Conservation (phyloP, 2,888 invertebrate species). For the Automeris io region DNA sequence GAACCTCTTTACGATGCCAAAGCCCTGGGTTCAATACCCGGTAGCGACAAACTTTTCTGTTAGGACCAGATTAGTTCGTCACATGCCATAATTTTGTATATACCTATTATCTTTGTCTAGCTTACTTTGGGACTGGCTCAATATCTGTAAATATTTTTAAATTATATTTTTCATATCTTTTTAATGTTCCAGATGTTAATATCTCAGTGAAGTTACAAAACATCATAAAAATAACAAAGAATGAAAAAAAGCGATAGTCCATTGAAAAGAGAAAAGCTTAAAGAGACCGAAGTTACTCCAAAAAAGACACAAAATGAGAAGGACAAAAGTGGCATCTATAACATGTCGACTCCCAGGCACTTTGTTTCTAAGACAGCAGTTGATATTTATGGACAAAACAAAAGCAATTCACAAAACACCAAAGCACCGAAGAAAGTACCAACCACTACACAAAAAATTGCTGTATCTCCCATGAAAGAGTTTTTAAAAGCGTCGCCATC, state of each 20-base stretch:
- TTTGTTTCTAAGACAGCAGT: slow-evolving; percentile 44
- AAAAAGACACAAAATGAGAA: slow-evolving; percentile 40
- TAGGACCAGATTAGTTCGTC: too few species aligned
- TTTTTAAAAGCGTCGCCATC: slow-evolving; percentile 49
- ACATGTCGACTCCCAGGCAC: slow-evolving; percentile 42
- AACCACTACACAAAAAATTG: slow-evolving; percentile 20
- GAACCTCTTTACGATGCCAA: too few species aligned
- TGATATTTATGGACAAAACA: slow-evolving; percentile 54
- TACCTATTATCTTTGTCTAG: too few species aligned
- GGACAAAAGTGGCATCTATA: slow-evolving; percentile 32
- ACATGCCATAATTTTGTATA: too few species aligned
- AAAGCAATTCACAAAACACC: slow-evolving; percentile 15
- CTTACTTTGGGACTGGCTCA: too few species aligned
- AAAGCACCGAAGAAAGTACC: slow-evolving; percentile 43
- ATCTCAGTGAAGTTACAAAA: neutral
- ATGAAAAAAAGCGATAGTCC: slow-evolving; percentile 26
- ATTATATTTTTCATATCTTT: neutral
- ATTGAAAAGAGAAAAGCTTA: slow-evolving; percentile 27
- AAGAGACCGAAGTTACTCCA: slow-evolving; percentile 28
- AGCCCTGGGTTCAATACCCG: too few species aligned
- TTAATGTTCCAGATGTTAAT: neutral
- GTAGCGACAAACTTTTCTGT: too few species aligned
- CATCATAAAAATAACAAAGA: slow-evolving; percentile 30
- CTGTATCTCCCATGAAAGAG: slow-evolving; percentile 49
- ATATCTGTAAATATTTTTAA: neutral